Conservation (phyloP, 2,888 invertebrate genomes). For the Antitype chi region DNA sequence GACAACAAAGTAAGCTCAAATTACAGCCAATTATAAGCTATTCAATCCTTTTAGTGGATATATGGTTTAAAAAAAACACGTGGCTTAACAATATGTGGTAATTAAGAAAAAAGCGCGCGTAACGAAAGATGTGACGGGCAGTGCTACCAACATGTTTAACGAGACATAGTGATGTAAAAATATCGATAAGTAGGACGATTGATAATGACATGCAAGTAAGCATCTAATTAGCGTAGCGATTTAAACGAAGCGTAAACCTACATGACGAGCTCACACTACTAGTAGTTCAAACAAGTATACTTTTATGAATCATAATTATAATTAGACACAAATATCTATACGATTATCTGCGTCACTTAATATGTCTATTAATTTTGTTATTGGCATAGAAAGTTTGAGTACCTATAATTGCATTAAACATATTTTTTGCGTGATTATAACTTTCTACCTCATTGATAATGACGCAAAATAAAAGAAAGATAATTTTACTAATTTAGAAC, state of each 20-base stretch:
- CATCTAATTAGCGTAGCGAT: slow-evolving; percentile 65
- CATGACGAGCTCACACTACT: slow-evolving; percentile 53
- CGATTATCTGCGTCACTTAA: slow-evolving; percentile 56
- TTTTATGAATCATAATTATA: slow-evolving; percentile 60
- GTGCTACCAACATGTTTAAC: slow-evolving; percentile 85
- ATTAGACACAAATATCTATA: slow-evolving; percentile 49
- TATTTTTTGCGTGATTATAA: slow-evolving; percentile 41
- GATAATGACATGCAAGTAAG: slow-evolving; percentile 69
- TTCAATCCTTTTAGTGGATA: slow-evolving; percentile 88
- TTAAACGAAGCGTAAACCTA: slow-evolving; percentile 55
- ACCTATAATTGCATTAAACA: slow-evolving; percentile 23
- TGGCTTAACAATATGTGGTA: slow-evolving; percentile 85
- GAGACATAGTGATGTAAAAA: slow-evolving; percentile 78
- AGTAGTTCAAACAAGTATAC: slow-evolving; percentile 60
- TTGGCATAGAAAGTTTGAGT: slow-evolving; percentile 55
- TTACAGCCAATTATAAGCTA: slow-evolving; percentile 90
- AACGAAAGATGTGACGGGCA: slow-evolving; percentile 85
- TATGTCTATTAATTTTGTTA: slow-evolving; percentile 59
- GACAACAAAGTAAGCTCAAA: slow-evolving; percentile 88
- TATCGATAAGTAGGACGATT: slow-evolving; percentile 74
- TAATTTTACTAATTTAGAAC: slow-evolving; percentile 7
- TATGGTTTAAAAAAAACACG: slow-evolving; percentile 78
- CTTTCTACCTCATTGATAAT: slow-evolving; percentile 38
- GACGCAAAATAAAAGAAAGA: slow-evolving; percentile 14
- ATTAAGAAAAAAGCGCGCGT: slow-evolving; percentile 88